A percentile compares a stretch with the other conserved stretches of the same genome.
Conservation (phyloP, 2,113 vertebrate genomes). For the Bubo scandiacus region DNA sequence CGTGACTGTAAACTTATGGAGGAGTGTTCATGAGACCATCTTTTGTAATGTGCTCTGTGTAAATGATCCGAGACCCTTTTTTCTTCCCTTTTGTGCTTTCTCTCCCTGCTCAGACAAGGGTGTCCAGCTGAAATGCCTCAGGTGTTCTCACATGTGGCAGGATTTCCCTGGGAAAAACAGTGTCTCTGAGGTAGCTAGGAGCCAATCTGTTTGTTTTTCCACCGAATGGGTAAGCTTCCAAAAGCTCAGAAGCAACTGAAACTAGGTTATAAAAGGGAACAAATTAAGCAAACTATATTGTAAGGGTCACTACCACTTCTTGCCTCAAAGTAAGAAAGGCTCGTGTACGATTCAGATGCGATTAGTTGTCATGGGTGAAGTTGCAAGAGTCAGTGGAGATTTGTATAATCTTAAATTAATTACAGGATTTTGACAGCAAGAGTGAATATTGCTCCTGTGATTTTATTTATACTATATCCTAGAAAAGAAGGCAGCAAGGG, state of each 20-base stretch:
- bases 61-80: not conserved
- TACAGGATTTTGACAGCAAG: not conserved
- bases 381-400: not conserved
- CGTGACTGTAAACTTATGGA: not conserved
- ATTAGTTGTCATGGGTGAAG: not conserved
- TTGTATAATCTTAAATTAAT: not conserved
- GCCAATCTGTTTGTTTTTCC: not conserved
- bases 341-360: rapidly evolving
- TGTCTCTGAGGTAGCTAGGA: not conserved
- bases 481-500: not conserved
- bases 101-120: not conserved
- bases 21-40: not conserved
- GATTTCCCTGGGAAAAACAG: not conserved
- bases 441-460: not conserved
- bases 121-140: not conserved
- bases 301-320: not conserved
- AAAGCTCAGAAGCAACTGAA: not conserved
- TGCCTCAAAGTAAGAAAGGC: not conserved
- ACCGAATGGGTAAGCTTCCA: not conserved
- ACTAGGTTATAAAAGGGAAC: not conserved
- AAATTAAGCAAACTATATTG: not conserved
- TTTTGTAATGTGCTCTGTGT: not conserved
- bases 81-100: not conserved
- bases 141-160: not conserved
- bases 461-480: not conserved